A percentile compares a stretch with the other conserved stretches of the same genome.
phyloP scores from a whole-genome alignment of 2,113 vertebrate species.

The Eulemur rufifrons region DNA sequence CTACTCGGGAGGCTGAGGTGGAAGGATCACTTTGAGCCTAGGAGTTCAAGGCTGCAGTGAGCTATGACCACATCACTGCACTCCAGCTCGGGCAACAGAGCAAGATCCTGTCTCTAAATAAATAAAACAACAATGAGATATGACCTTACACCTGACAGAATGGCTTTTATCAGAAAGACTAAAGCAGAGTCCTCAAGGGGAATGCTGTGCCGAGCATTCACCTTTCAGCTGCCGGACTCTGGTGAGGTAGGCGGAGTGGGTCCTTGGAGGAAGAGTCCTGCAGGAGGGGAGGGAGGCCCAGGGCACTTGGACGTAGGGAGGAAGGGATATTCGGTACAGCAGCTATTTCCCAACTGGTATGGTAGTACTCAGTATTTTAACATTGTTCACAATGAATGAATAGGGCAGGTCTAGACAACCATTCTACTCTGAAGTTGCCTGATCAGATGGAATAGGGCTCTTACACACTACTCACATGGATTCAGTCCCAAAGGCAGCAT shows the following conservation, averaged over 20 bases:
- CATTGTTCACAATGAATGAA: background rate
- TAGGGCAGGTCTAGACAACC: background rate
- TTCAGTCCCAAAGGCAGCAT: background rate
- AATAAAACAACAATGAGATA: background rate
- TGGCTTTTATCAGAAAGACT: background rate
- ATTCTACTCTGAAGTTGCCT: background rate
- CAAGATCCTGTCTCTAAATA: no score
- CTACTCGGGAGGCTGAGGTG: no score
- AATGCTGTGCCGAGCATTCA: background rate
- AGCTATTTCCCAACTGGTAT: background rate
- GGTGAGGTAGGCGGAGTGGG: fast-evolving
- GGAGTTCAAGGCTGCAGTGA: no score
- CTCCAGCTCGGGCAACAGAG: no score
- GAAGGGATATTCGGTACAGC: background rate
- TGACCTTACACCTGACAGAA: background rate
- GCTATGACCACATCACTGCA: no score
- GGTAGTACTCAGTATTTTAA: background rate
- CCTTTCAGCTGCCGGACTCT: background rate
- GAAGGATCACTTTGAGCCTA: no score
- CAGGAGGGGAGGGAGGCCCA: background rate
- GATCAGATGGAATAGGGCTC: background rate
- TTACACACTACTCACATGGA: background rate
- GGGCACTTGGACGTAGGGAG: no score
- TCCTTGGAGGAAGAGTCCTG: background rate
- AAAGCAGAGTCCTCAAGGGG: background rate